Evolutionary conservation across 2,113 vertebrate species (phyloP), one percentile per base, ranked within the genome.

Genomic region (Diphyllodes magnificus): DNA sequence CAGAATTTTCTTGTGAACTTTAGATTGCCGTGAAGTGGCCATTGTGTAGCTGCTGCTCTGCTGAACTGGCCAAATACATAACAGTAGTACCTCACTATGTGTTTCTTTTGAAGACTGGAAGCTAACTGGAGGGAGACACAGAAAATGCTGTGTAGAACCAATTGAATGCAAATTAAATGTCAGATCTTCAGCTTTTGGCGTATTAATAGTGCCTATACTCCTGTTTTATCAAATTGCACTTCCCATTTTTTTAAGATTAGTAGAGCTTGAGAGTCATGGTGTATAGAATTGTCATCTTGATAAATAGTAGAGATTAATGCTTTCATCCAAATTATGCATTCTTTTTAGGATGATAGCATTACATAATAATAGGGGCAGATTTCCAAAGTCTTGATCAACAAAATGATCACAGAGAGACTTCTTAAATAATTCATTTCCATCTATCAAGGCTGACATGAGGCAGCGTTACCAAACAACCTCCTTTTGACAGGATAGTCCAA

Each of bases 311-410:
- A 92, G 37, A 88, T 72, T 82, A 90, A 90, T 90, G 45, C 86
- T 56, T 47, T 94, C 73, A 63, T 71, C 65, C 79, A 88, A 49
- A 83, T 88, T 60, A 80, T 57, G 44, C 77, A 71, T 50, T 91
- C 94, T 92, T 91, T 92, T 94, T 87, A 86, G 83, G 91, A 88
- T 86, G 90, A 91, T 80, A 57, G 49, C 66, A 72, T 94, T 91
- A 88, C 71, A 65, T 92, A 84, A 93, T 96, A 91, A 94, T 73
- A 86, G 84, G 82, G 90, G 76, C 95, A 94, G 69, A 82, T 96
- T 95, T 97, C 95, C 93, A 95, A 86, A 90, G 92, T 95, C 94
- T 93, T 82, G 86, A 89, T 76, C 90, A 82, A 91, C 82, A 61
- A 66, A 80, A 70, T 73, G 87, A 87, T 72, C 44, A 37, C 20